phyloP scores from a whole-genome alignment of 2,113 vertebrate species.

The Actinemys pallida region DNA sequence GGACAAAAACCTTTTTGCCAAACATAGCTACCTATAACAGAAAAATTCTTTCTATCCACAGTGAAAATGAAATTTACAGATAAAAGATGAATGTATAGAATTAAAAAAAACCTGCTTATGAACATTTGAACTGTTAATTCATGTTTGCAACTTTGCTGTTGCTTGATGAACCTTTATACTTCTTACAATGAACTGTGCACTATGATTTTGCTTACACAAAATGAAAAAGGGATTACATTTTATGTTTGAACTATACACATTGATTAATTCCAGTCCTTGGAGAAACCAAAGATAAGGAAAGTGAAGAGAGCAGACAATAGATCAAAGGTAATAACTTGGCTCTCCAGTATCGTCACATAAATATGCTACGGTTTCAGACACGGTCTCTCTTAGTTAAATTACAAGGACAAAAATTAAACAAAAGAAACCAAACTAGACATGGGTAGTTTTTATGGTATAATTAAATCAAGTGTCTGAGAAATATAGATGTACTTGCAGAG shows the following conservation, averaged over 20 bases:
- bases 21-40: neutral
- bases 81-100: neutral
- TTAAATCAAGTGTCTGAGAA: neutral
- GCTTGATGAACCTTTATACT: slow-evolving; percentile 6
- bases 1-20: neutral
- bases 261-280: neutral
- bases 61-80: neutral
- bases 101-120: neutral
- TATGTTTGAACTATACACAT: neutral
- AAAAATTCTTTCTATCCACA: neutral
- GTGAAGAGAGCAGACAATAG: neutral
- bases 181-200: neutral
- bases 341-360: neutral
- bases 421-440: neutral
- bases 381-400: neutral
- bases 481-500: neutral
- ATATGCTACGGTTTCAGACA: neutral
- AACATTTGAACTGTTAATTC: slow-evolving; percentile 25
- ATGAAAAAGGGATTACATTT: neutral
- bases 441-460: neutral
- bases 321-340: neutral
- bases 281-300: neutral
- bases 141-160: neutral
- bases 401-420: neutral
- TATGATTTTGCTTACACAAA: neutral